These are phyloP conservation scores for Tipula unca DNA, from an alignment of 2,888 invertebrate genomes.

Conservation along the genomic window DNA sequence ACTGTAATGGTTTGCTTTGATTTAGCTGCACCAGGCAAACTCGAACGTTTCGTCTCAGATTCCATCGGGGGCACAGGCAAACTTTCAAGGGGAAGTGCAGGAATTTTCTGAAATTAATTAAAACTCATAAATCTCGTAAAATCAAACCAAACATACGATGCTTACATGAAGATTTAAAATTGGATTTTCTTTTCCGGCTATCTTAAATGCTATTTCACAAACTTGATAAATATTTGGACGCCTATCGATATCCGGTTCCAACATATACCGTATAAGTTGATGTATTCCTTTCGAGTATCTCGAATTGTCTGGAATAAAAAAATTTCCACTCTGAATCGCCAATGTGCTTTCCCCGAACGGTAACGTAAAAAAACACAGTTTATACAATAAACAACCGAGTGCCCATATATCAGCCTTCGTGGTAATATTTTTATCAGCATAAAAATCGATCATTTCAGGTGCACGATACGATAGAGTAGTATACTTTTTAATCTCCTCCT, in stretches of 20 bases:
- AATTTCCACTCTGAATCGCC: constrained; percentile 83
- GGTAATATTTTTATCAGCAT: constrained; percentile 70
- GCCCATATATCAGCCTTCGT: constrained; percentile 90
- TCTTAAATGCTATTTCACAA: constrained; percentile 60
- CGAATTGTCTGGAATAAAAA: constrained; percentile 73
- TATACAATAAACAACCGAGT: constrained; percentile 78
- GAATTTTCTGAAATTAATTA: constrained; percentile 49
- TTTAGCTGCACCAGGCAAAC: constrained; percentile 33
- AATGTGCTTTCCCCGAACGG: constrained; percentile 90
- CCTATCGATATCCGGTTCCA: constrained; percentile 71
- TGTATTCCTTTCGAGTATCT: constrained; percentile 62
- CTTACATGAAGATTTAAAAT: constrained; percentile 71
- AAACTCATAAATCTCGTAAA: neutral
- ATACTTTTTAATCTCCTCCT: constrained; percentile 79
- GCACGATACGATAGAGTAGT: constrained; percentile 84
- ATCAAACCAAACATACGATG: constrained; percentile 25
- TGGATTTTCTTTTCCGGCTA: constrained; percentile 64
- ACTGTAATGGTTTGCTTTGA: constrained; percentile 43
- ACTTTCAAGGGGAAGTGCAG: constrained; percentile 54
- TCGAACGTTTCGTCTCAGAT: constrained; percentile 53
- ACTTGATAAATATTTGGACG: constrained; percentile 85
- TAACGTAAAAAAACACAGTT: constrained; percentile 79
- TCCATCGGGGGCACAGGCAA: constrained; percentile 59
- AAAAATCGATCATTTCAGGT: constrained; percentile 91
- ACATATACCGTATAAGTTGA: constrained; percentile 70